phyloP scores from a whole-genome alignment of 2,113 vertebrate species.

The Ceyx cyanopectus region DNA sequence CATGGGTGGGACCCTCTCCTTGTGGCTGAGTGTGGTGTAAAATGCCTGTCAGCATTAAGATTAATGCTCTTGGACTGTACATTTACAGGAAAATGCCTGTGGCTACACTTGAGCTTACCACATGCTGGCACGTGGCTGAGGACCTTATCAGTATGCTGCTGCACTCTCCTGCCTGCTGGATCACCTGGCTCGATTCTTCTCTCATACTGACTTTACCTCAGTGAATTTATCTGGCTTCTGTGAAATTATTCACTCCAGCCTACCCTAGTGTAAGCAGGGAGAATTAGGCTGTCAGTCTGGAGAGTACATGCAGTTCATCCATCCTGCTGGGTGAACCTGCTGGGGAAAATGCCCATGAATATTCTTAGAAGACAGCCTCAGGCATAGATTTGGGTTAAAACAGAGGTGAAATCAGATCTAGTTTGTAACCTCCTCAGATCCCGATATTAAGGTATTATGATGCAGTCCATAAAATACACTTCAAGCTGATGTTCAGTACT shows the following conservation, averaged over 20 bases:
- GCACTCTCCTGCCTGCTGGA: not conserved
- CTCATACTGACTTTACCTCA: fast-evolving
- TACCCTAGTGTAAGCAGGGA: not conserved
- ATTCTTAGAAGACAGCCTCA: not conserved
- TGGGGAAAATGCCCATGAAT: not conserved
- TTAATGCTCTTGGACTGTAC: not conserved
- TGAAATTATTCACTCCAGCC: not conserved
- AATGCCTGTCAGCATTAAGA: not conserved
- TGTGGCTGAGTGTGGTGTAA: fast-evolving
- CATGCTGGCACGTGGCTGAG: not conserved
- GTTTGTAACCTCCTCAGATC: not conserved
- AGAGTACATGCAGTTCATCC: not conserved
- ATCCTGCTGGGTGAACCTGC: not conserved
- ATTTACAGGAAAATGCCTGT: not conserved
- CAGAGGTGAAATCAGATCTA: not conserved
- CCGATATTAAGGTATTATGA: not conserved
- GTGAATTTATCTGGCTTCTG: not conserved
- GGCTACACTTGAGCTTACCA: not conserved
- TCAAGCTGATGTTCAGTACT: not conserved
- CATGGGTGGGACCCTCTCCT: not conserved
- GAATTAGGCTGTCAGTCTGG: not conserved
- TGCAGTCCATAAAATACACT: not conserved
- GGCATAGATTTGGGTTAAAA: not conserved
- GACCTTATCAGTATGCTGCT: not conserved
- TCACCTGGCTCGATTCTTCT: not conserved